A percentile compares a stretch with the other conserved stretches of the same genome.
phyloP scores from a whole-genome alignment of 2,797 vertebrate species.

The Morelia viridis region DNA sequence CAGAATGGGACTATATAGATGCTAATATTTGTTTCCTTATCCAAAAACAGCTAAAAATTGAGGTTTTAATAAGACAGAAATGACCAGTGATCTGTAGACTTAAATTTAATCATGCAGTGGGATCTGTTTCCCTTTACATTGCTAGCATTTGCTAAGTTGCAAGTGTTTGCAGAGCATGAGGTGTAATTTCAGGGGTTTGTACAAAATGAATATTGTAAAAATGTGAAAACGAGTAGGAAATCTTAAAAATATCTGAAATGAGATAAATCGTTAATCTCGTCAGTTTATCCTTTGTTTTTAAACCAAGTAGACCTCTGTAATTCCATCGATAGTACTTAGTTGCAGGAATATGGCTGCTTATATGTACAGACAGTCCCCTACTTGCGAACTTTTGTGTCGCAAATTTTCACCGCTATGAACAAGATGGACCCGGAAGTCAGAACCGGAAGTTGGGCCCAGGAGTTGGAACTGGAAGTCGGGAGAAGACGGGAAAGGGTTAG shows the following conservation, averaged over 20 bases:
- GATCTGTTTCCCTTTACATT: background rate
- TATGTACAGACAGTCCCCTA: background rate
- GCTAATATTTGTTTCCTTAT: conserved; percentile 82
- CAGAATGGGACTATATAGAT: conserved; percentile 72
- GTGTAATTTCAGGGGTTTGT: background rate
- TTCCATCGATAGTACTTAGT: background rate
- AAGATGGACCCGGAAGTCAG: too few relatives aligned
- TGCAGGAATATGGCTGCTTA: background rate
- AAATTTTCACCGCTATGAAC: too few relatives aligned
- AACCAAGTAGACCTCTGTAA: background rate
- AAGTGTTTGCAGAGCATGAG: background rate
- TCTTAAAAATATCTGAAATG: background rate
- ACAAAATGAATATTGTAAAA: background rate
- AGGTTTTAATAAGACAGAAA: conserved; percentile 34
- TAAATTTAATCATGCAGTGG: background rate
- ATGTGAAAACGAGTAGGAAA: background rate
- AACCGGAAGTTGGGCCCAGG: too few relatives aligned
- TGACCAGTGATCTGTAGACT: background rate
- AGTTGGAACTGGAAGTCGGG: too few relatives aligned
- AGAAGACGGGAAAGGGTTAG: too few relatives aligned
- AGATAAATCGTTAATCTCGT: background rate
- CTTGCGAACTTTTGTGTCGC: too few relatives aligned
- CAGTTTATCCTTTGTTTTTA: background rate
- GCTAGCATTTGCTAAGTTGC: conserved; percentile 4
- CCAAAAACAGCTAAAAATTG: conserved; percentile 81